Evolutionary conservation across 1,140 invertebrate species (phyloP).

Genomic region (Ephestia elutella): DNA sequence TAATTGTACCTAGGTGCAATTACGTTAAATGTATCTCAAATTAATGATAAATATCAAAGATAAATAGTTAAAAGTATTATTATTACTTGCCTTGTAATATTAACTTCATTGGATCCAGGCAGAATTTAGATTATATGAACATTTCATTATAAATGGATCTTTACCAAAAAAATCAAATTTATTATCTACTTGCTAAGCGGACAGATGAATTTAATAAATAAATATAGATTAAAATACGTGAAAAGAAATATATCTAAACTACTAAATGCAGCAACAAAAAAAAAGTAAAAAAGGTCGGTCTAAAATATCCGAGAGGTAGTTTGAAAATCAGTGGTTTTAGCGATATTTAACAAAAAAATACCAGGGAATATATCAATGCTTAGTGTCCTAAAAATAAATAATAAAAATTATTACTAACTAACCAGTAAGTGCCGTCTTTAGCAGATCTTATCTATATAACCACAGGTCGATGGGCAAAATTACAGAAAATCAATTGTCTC

Average conservation of each 20-base stretch:
- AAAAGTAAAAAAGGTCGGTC: background rate
- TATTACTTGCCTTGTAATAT: background rate
- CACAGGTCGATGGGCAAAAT: constrained; percentile 30
- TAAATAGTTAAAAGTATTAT: constrained; percentile 4
- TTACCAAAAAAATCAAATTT: background rate
- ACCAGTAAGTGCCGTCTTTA: constrained; percentile 24
- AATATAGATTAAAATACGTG: background rate
- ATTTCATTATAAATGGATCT: too few species aligned
- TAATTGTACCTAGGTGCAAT: constrained; percentile 62
- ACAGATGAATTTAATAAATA: background rate
- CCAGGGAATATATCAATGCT: constrained; percentile 10
- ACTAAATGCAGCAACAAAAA: constrained; percentile 4
- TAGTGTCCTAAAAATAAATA: constrained; percentile 44
- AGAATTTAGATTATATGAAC: background rate
- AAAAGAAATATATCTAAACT: background rate
- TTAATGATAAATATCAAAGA: background rate
- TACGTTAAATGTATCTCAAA: constrained; percentile 6
- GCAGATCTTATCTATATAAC: constrained; percentile 8
- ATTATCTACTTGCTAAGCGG: background rate
- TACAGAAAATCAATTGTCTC: constrained; percentile 35
- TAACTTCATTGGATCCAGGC: background rate
- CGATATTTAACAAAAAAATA: background rate
- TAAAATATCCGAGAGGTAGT: background rate
- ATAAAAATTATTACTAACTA: constrained; percentile 34
- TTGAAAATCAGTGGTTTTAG: background rate